These are phyloP conservation scores for Campylorhamphus procurvoides DNA, from an alignment of 2,113 vertebrate genomes.

Conservation along the genomic window DNA sequence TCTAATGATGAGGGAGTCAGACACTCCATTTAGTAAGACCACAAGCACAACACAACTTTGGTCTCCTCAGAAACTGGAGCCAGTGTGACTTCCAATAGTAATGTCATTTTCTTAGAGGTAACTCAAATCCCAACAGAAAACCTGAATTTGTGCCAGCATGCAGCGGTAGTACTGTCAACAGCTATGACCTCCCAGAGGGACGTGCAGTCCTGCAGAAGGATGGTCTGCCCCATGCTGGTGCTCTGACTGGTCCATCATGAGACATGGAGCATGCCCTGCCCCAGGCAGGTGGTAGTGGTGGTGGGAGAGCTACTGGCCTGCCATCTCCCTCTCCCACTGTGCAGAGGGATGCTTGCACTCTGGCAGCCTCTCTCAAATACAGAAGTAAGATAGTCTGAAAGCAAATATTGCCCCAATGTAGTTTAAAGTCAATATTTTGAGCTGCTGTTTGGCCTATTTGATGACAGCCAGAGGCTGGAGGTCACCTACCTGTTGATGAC, in stretches of 20 bases:
- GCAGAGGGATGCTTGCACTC: not conserved
- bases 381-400: not conserved
- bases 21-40: not conserved
- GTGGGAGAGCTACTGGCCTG: not conserved
- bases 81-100: not conserved
- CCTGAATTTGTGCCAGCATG: not conserved
- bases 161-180: not conserved
- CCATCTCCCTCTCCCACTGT: not conserved
- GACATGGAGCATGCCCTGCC: not conserved
- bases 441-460: not conserved
- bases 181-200: not conserved
- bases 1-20: not conserved
- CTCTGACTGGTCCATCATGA: not conserved
- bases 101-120: not conserved
- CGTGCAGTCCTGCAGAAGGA: not conserved
- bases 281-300: not conserved
- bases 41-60: not conserved
- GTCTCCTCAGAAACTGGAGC: not conserved
- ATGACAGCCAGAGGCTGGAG: not conserved
- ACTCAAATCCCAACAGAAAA: not conserved
- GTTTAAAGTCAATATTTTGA: conserved; percentile 49
- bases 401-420: conserved; percentile 3
- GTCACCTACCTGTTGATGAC: conserved; percentile 40
- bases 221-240: not conserved
- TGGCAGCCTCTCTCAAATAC: not conserved